Percentiles rank a stretch among this genome's conserved stretches.
phyloP scores from a whole-genome alignment of 2,888 invertebrate species.

The Nomada fucata region DNA sequence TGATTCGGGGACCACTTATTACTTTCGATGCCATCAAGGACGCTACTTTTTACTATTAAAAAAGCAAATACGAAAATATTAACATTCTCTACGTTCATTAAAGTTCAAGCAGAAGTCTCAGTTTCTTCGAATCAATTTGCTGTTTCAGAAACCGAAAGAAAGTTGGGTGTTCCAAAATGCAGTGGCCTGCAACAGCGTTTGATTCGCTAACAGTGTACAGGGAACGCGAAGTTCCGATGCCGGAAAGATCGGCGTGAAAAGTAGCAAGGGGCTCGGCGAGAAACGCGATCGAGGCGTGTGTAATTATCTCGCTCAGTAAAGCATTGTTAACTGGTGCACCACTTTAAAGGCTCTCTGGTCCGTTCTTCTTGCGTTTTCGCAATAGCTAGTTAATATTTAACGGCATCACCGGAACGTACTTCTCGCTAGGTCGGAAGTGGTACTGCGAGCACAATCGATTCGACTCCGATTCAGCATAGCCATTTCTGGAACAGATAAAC shows the following conservation, averaged over 20 bases:
- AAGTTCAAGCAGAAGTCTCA: too few relatives aligned
- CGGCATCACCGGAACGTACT: slow-evolving; percentile 86
- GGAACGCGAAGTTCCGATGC: background rate
- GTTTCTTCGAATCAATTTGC: too few relatives aligned
- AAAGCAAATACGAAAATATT: background rate
- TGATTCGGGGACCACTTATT: background rate
- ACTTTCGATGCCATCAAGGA: slow-evolving; percentile 8
- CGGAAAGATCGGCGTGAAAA: background rate
- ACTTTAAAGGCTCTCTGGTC: slow-evolving; percentile 46
- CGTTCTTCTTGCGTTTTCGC: slow-evolving; percentile 70
- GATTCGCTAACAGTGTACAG: too few relatives aligned
- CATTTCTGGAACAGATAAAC: slow-evolving; percentile 84
- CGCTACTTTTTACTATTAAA: background rate
- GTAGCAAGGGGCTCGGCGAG: background rate
- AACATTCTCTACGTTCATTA: too few relatives aligned
- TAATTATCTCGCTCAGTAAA: slow-evolving; percentile 24
- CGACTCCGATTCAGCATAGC: slow-evolving; percentile 86
- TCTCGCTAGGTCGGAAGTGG: slow-evolving; percentile 88
- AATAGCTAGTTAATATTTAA: slow-evolving; percentile 82
- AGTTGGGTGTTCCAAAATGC: background rate
- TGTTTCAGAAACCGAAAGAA: background rate
- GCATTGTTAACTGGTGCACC: slow-evolving; percentile 22
- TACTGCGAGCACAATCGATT: slow-evolving; percentile 87
- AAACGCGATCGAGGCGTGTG: slow-evolving; percentile 8
- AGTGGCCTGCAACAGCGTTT: background rate